Conservation (phyloP, 2,797 vertebrate species). For the Mormyrus hasselquistii region DNA sequence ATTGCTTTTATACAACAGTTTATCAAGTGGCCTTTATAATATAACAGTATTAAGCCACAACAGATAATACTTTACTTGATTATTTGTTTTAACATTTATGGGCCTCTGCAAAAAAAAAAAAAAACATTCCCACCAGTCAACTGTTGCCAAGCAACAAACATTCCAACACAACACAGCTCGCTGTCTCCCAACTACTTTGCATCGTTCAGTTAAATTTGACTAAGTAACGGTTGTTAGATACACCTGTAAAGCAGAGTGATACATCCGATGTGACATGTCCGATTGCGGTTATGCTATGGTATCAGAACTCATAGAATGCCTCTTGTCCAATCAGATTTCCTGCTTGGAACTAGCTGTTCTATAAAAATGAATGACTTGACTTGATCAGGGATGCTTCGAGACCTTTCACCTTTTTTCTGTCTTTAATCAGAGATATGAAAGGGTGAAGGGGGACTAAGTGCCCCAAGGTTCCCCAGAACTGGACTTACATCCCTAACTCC, state of each 20-base stretch:
- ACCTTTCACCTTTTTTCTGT: background rate
- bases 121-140: background rate
- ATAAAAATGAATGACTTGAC: background rate
- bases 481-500: constrained; percentile 37
- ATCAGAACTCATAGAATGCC: background rate
- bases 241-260: background rate
- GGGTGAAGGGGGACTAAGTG: background rate
- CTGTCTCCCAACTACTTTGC: background rate
- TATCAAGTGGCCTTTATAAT: background rate
- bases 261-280: background rate
- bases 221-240: background rate
- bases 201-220: background rate
- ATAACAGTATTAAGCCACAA: background rate
- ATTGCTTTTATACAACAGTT: background rate
- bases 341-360: background rate
- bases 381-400: background rate
- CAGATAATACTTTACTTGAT: background rate
- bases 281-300: background rate
- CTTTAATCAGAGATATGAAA: background rate
- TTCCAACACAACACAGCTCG: background rate
- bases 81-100: background rate
- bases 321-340: background rate
- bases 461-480: background rate
- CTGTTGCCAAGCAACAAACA: background rate
- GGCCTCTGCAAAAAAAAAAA: background rate